Conservation (phyloP, 2,888 invertebrate species). For the Scelioninae gen. 1 region DNA sequence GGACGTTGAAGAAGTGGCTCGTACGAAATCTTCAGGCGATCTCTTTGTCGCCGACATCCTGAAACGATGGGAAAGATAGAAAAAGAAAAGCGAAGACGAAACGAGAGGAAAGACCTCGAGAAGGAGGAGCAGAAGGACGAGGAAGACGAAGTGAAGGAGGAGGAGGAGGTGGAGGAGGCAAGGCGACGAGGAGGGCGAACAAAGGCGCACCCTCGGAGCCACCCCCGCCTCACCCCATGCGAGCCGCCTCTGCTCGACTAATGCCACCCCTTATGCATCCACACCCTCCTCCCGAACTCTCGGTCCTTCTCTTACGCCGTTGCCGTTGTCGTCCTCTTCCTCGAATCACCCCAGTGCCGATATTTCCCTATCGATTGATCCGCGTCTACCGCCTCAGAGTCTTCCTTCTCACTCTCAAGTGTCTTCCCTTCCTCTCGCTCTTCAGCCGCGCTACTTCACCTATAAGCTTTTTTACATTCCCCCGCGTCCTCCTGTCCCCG, state of each 20-base stretch:
- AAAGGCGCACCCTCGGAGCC: constrained; percentile 74
- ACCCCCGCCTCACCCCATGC: constrained; percentile 55
- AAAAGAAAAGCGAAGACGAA: constrained; percentile 63
- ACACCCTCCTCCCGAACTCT: constrained; percentile 64
- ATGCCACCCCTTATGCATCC: constrained; percentile 82
- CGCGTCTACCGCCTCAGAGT: constrained; percentile 74
- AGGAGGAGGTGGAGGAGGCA: constrained; percentile 19
- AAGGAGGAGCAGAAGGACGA: constrained; percentile 22
- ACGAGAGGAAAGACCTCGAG: constrained; percentile 73
- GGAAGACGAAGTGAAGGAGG: constrained; percentile 31
- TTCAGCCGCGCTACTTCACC: constrained; percentile 46
- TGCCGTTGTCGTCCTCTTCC: constrained; percentile 71
- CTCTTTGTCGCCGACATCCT: constrained; percentile 68
- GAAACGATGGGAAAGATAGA: constrained; percentile 64
- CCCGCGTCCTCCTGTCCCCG: constrained; percentile 21
- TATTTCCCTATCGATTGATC: constrained; percentile 84
- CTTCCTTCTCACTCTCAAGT: constrained; percentile 65
- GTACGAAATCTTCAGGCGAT: constrained; percentile 67
- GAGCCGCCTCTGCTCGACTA: constrained; percentile 76
- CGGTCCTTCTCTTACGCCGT: constrained; percentile 70
- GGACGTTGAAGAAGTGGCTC: constrained; percentile 71
- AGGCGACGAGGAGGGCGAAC: constrained; percentile 72
- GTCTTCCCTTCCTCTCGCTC: constrained; percentile 57
- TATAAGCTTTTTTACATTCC: constrained; percentile 68
- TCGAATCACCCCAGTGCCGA: constrained; percentile 78